Conservation (phyloP, 2,113 vertebrate species). For the Copsychus sechellarum region DNA sequence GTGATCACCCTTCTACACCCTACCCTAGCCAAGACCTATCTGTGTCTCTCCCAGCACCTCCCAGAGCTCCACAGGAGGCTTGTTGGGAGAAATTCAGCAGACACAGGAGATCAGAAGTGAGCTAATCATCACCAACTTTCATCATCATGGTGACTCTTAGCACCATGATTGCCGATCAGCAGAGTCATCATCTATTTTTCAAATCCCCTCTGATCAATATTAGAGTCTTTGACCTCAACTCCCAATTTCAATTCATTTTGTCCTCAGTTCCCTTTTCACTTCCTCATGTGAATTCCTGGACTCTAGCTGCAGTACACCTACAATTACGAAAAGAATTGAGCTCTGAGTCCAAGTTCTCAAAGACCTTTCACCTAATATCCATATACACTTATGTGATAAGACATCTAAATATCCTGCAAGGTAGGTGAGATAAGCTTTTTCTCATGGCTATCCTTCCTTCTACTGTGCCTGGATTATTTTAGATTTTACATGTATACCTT, state of each 20-base stretch:
- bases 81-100: neutral
- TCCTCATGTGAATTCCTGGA: fast-evolving
- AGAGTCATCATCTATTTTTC: neutral
- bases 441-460: neutral
- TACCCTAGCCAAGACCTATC: neutral
- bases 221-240: neutral
- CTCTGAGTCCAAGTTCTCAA: neutral
- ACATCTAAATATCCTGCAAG: neutral
- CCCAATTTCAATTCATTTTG: neutral
- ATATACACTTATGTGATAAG: neutral
- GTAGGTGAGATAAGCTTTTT: neutral
- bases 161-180: neutral
- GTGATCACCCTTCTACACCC: neutral
- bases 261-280: neutral
- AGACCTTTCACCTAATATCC: neutral
- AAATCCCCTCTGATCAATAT: neutral
- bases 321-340: neutral
- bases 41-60: neutral
- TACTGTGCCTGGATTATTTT: neutral
- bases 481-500: neutral
- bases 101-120: neutral
- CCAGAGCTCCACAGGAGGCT: neutral
- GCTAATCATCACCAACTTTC: neutral
- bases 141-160: neutral
- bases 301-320: neutral